phyloP scores from a whole-genome alignment of 2,113 vertebrate species.

The Phocoena sinus region DNA sequence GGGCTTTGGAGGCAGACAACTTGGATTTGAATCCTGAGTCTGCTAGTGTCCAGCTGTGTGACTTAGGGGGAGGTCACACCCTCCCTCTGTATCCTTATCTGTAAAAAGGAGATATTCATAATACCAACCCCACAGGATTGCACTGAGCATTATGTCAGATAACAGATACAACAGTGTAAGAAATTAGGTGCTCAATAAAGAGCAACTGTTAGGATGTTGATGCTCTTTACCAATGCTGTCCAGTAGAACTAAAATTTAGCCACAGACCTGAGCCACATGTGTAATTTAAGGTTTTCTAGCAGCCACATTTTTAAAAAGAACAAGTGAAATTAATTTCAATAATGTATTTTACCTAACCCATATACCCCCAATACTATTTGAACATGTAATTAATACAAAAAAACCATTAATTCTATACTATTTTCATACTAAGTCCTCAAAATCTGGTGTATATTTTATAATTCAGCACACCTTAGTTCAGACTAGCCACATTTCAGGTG shows the following conservation, averaged over 20 bases:
- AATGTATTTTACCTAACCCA: not conserved
- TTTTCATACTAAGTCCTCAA: not conserved
- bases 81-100: not conserved
- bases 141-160: not conserved
- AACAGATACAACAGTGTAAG: not conserved
- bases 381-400: not conserved
- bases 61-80: conserved; percentile 9
- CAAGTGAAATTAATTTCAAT: not conserved
- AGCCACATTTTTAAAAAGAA: not conserved
- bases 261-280: not conserved
- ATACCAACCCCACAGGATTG: not conserved
- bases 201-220: not conserved
- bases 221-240: not conserved
- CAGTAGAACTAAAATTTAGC: not conserved
- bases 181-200: not conserved
- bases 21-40: not conserved
- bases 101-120: conserved; percentile 22
- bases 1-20: not conserved
- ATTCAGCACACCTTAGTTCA: not conserved
- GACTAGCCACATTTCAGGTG: not conserved
- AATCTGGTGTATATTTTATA: not conserved
- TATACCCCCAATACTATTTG: not conserved
- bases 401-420: not conserved
- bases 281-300: not conserved
- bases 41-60: not conserved